Conservation (phyloP, 1,140 invertebrate genomes). For the Drosophila albomicans region DNA sequence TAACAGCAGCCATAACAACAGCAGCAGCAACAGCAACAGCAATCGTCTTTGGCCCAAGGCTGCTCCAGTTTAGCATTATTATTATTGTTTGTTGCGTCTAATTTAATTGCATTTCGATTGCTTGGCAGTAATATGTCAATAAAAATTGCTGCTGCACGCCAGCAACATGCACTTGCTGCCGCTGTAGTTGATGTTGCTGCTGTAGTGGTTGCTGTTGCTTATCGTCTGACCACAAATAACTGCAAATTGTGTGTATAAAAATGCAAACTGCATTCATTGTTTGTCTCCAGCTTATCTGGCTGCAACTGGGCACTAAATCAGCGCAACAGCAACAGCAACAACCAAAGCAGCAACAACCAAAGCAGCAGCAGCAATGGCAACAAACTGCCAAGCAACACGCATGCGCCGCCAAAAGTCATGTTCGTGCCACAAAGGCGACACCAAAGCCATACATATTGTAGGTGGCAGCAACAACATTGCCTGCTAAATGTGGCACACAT, state of each 20-base stretch:
- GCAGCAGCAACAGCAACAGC: constrained; percentile 19
- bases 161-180: constrained; percentile 57
- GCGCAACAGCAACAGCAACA: constrained; percentile 55
- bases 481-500: constrained; percentile 44
- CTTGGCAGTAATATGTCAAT: constrained; percentile 68
- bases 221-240: constrained; percentile 72
- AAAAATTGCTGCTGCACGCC: constrained; percentile 40
- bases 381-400: constrained; percentile 80
- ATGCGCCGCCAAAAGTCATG: constrained; percentile 83
- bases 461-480: constrained; percentile 62
- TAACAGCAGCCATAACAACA: constrained; percentile 41
- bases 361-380: constrained; percentile 61
- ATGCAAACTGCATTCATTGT: constrained; percentile 78
- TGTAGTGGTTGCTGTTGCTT: constrained; percentile 39
- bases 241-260: constrained; percentile 74
- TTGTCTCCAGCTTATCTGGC: constrained; percentile 70
- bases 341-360: constrained; percentile 36
- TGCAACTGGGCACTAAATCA: constrained; percentile 70
- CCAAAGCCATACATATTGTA: constrained; percentile 81
- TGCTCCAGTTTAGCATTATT: constrained; percentile 56
- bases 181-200: constrained; percentile 20
- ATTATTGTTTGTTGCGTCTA: constrained; percentile 46
- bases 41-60: constrained; percentile 60
- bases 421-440: constrained; percentile 80
- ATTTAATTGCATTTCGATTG: constrained; percentile 79